Conservation (phyloP, 2,888 invertebrate genomes). For the Euzetes globulus region DNA sequence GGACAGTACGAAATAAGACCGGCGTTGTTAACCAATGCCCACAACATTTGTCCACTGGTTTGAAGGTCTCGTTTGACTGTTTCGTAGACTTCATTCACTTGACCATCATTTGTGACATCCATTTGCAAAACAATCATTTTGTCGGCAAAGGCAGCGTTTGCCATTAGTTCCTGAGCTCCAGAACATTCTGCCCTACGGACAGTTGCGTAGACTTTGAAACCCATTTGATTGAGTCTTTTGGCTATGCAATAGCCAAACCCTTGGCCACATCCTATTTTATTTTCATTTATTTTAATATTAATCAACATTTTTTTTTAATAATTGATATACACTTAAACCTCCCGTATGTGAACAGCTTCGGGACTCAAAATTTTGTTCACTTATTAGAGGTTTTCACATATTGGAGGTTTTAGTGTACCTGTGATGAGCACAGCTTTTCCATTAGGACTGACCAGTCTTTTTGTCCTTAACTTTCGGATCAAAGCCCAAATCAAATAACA, state of each 20-base stretch:
- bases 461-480: no score
- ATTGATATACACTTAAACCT: no score
- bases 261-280: constrained; percentile 35
- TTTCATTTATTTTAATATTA: no score
- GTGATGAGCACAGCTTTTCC: no score
- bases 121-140: constrained; percentile 45
- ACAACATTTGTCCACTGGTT: constrained; percentile 45
- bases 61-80: constrained; percentile 22
- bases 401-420: no score
- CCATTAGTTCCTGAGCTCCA: constrained; percentile 18
- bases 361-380: no score
- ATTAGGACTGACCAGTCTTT: no score
- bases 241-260: constrained; percentile 35
- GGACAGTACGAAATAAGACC: constrained; percentile 49
- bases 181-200: constrained; percentile 20
- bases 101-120: constrained; percentile 46
- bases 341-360: no score
- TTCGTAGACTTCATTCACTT: constrained; percentile 41
- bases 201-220: constrained; percentile 33
- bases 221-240: neutral
- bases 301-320: no score
- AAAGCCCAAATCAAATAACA: no score
- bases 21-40: constrained; percentile 53
- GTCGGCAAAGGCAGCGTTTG: neutral
- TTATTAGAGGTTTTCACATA: no score